Base-by-base conservation (phyloP, 1,140 invertebrate species). In the Sminthurinus signatus region DNA sequence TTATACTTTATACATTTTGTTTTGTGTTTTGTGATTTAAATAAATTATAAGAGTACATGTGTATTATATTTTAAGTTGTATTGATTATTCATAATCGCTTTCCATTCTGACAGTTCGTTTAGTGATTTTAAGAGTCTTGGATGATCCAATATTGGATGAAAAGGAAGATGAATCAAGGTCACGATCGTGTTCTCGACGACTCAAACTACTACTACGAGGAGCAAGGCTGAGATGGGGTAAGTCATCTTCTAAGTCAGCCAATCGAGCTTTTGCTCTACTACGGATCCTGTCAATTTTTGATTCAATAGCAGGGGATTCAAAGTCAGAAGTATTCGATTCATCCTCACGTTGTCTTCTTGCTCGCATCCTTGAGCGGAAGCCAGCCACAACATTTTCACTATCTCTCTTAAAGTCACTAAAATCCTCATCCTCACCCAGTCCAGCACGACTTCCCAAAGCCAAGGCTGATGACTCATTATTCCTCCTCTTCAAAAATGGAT, bases 101-200 rank as follows among this genome's bases (percentile, higher is more conserved):
- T n/a, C n/a, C n/a, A n/a, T n/a, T n/a, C 29, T 60, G 1, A 66
- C 43, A 32, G 58, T 56, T 31, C 64, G 23, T 46, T 66, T 66
- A 3, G 58, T 43, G 4, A 66, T 50, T 1, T 17, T 14, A 1
- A 61, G 23, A 61, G 64, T 43, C 32, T 32, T 60, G 29, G 56
- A 48, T 15, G 32, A 36, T 5, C 32, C 32, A 5, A 36, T 8
- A 8, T 36, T 36, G 27, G 21, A 36, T n/a, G 51, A 52, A 19
- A 27, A 27, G 4, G 57, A 59, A 29, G 25, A 28, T 2, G 27
- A 12, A 61, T 66, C 64, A n/a, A 66, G 39, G 15, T 48, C 21
- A 2, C 58, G 32, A 1, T 61, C 19, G 21, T 27, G 5, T 1
- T 29, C 57, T 21, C 55, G 29, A 3, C 5, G 5, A 12, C 51